A percentile compares a stretch with the other conserved stretches of the same genome.
Conservation (phyloP, 2,797 vertebrate species). For the Rhadinocentrus ornatus region DNA sequence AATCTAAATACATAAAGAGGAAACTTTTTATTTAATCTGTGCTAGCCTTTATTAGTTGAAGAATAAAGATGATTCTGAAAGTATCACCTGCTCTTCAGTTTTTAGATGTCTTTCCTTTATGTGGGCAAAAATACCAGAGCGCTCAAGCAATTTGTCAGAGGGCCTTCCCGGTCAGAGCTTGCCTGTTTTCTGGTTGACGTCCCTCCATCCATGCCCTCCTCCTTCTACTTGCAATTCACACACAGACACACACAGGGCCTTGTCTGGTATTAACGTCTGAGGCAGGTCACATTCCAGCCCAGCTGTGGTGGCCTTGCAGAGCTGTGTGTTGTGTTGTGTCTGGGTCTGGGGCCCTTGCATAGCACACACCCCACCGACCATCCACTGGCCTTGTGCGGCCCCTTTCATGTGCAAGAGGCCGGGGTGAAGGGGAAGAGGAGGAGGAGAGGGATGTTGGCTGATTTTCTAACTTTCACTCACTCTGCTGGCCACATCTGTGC, state of each 20-base stretch:
- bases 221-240: slow-evolving; percentile 53
- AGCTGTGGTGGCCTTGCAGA: slow-evolving; percentile 82
- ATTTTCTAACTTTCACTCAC: slow-evolving; percentile 45
- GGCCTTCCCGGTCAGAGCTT: slow-evolving; percentile 23
- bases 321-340: slow-evolving; percentile 86
- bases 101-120: neutral
- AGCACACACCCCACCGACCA: slow-evolving; percentile 78
- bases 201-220: slow-evolving; percentile 65
- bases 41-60: slow-evolving; percentile 39
- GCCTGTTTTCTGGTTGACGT: slow-evolving; percentile 41
- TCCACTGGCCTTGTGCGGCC: slow-evolving; percentile 67
- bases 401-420: slow-evolving; percentile 81
- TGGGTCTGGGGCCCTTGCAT: slow-evolving; percentile 84
- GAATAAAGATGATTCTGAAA: slow-evolving; percentile 70
- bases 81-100: slow-evolving; percentile 20
- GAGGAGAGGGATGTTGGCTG: slow-evolving; percentile 60
- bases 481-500: slow-evolving; percentile 65
- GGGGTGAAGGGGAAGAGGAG: slow-evolving; percentile 66
- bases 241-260: slow-evolving; percentile 44
- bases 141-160: slow-evolving; percentile 24
- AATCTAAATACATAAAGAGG: slow-evolving; percentile 48
- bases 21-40: slow-evolving; percentile 47
- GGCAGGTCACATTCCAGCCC: slow-evolving; percentile 87
- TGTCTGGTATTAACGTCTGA: slow-evolving; percentile 75
- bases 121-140: slow-evolving; percentile 22